Base-by-base conservation (phyloP, 2,888 invertebrate species). In the Pseudococcus longispinus region DNA sequence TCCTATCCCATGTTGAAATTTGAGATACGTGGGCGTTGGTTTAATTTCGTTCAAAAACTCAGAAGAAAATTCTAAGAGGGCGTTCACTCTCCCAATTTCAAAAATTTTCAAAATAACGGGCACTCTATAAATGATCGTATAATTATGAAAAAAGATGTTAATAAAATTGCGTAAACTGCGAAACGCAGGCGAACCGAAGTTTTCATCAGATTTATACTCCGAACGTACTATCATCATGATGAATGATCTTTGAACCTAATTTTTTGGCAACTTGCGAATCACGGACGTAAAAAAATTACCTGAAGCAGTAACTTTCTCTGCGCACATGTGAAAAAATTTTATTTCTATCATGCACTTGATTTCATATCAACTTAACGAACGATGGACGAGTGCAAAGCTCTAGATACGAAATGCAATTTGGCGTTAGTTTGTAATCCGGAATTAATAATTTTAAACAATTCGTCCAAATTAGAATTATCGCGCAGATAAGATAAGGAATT, bases 101-200 rank as follows among this genome's bases (percentile, higher is more conserved):
- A 32, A 32, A 32, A 32, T 32, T n/a, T n/a, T n/a, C n/a, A n/a
- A n/a, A n/a, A n/a, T n/a, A n/a, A n/a, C n/a, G n/a, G n/a, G n/a
- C n/a, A n/a, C n/a, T n/a, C n/a, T n/a, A n/a, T n/a, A n/a, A n/a
- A n/a, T n/a, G n/a, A n/a, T n/a, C n/a, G n/a, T n/a, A n/a, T 37
- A 46, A 13, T 13, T 46, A 46, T 46, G 26, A 65, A 65, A 74
- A 42, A 80, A 13, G 18, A 29, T 80, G 77, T 80, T 80, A 80
- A 80, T 80, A 42, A 80, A 80, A 80, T 42, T 80, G 77, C 77
- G 20, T 80, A 80, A 11, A 20, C 42, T 23, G 42, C 77, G 20
- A 80, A 42, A 42, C 42, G 77, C 2, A 80, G 77, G 77, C 77
- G 13, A 42, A 80, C 3, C 15, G 4, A 18, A 4, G 4, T 70